Base-by-base conservation (phyloP, 2,113 vertebrate species). In the Eublepharis macularius region DNA sequence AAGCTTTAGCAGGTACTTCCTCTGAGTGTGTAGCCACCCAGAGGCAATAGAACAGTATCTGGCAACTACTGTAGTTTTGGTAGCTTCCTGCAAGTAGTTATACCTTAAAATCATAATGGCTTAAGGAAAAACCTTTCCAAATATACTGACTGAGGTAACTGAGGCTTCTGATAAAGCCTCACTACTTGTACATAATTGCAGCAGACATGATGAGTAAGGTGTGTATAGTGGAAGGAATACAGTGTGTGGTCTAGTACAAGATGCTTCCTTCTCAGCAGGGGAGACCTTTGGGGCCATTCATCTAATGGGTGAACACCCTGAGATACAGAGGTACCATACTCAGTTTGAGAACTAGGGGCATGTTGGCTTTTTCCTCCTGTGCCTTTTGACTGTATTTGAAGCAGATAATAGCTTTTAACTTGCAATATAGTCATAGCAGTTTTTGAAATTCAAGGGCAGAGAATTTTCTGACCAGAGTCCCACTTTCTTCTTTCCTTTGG, bases 381-480 rank as follows among this genome's bases (percentile, higher is more conserved):
- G 11, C 41, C 47, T 88, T 47, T 73, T 16, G 14, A 69, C 69
- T 47, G 21, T 19, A 0, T 66, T 83, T 63, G 11, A 11, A 13
- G 9, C 6, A 13, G 2, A 9, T 70, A 41, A 39, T 29, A 34
- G 21, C 63, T 84, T 29, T 47, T 39, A 26, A 84, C 87, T 82
- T 51, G 34, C 68, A 4, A 45, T 78, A 17, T 32, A 60, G 65
- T 1, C 57, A 0, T n/a, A 39, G 16, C 36, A 43, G 21, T 57
- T 49, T 63, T 17, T 90, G 68, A n/a, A 86, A 81, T 3, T n/a
- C 16, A 21, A 65, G 5, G 4, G 51, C 24, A 60, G 16, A 65
- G 19, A 0, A 4, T 79, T 45, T 83, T 76, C 57, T 29, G 1
- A 41, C 88, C 4, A 0, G 0, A 21, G 1, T 43, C 78, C 86